Percentiles rank a stretch among this genome's conserved stretches.
phyloP scores from a whole-genome alignment of 2,113 vertebrate species.

The Zosterops pallidus region DNA sequence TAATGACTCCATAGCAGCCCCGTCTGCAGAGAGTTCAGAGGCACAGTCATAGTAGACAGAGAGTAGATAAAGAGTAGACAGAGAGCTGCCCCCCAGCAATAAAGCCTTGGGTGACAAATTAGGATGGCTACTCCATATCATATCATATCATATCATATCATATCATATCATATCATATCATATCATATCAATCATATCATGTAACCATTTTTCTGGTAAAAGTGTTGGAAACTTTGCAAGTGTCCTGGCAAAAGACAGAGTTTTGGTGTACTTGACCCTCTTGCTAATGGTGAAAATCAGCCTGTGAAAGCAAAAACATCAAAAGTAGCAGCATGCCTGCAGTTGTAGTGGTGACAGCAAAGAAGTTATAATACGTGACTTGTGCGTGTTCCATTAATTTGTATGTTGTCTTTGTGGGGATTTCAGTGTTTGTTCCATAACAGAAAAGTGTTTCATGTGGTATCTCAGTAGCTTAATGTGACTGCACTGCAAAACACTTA shows the following conservation, averaged over 20 bases:
- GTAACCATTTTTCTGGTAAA: not conserved
- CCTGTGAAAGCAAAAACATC: not conserved
- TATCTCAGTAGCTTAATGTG: not conserved
- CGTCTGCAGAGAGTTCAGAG: constrained; percentile 28
- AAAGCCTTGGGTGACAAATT: not conserved
- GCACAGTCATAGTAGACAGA: not conserved
- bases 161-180: not conserved
- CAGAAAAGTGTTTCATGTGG: not conserved
- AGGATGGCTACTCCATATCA: not conserved
- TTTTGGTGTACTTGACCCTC: not conserved
- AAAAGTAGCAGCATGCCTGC: not conserved
- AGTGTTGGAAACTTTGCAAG: not conserved
- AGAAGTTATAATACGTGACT: not conserved
- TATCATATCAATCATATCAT: too few relatives aligned
- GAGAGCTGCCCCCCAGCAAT: not conserved
- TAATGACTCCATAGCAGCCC: constrained; percentile 51
- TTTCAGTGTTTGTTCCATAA: not conserved
- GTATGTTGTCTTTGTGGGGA: not conserved
- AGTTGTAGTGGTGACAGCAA: not conserved
- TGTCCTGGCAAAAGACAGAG: not conserved
- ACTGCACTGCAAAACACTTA: not conserved
- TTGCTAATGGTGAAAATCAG: not conserved
- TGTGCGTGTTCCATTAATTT: not conserved
- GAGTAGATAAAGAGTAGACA: not conserved
- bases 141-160: too few relatives aligned